Base-by-base conservation (phyloP, 2,888 invertebrate genomes). In the Drosophila helvetica region DNA sequence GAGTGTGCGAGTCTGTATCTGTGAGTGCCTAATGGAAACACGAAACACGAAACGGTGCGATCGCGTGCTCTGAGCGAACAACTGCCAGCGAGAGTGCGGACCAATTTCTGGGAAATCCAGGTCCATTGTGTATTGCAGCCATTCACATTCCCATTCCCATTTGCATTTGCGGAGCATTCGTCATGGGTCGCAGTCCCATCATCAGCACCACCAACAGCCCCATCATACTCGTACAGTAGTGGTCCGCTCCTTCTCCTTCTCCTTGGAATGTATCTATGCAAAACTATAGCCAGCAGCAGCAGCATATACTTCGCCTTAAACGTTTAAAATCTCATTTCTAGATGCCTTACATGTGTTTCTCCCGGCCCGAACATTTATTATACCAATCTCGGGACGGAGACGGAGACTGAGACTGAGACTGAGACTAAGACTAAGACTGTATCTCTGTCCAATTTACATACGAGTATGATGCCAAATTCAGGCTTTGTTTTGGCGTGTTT, bases 281-380 rank as follows among this genome's bases (percentile, higher is more conserved):
- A 80, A 83, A 80, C 54, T 65, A 30, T 50, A 8, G 55, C 61
- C 54, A 12, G 48, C 51, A 45, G 51, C 54, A 45, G 64, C 45
- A 33, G 56, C 74, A 50, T 72, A 51, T 22, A 54, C 61, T 72
- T 61, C 56, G 71, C 43, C 62, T 64, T 65, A 70, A 63, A 62
- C 68, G 74, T 75, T 83, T 83, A 83, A 83, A 83, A 84, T 74
- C 77, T 69, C 82, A 82, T 86, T 83, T 87, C 79, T 56, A 80
- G 75, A 75, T 63, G 87, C 75, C 67, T 87, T 81, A 87, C 83
- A 84, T 79, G 74, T 84, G 83, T 85, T 84, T 82, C 77, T 46
- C 57, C 60, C 65, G 56, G 58, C 74, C 63, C 67, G 59, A 82
- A 85, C 83, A 84, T 84, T 78, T 84, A 81, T 84, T 87, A 80